Percentiles rank a stretch among this genome's conserved stretches.
These are phyloP conservation scores for Eurystomus glaucurus DNA, from an alignment of 2,797 vertebrate species.

Conservation along the genomic window DNA sequence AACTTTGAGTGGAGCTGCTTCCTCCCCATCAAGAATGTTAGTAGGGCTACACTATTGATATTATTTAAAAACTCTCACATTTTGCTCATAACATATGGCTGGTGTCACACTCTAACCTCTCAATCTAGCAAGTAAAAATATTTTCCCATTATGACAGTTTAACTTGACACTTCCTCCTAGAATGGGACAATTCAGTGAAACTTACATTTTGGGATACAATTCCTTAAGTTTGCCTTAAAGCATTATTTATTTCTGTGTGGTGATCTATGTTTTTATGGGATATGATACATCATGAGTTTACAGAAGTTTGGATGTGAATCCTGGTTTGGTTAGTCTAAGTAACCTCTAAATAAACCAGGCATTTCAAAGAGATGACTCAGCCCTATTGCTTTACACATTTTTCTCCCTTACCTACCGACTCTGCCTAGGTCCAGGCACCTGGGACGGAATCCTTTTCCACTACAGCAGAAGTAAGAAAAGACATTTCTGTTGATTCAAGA, in stretches of 20 bases:
- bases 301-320: not conserved
- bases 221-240: not conserved
- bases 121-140: not conserved
- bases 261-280: not conserved
- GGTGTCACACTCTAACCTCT: not conserved
- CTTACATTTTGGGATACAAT: not conserved
- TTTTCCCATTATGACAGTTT: not conserved
- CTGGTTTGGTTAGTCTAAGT: not conserved
- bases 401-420: not conserved
- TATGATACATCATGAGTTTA: not conserved
- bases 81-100: not conserved
- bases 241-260: not conserved
- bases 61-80: not conserved
- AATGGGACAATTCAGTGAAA: not conserved
- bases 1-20: not conserved
- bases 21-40: not conserved
- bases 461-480: not conserved
- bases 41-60: not conserved
- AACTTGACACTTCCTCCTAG: not conserved
- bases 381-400: not conserved
- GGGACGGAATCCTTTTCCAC: not conserved
- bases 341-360: not conserved
- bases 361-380: not conserved
- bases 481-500: not conserved
- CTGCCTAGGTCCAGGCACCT: not conserved